Conservation (phyloP, 2,113 vertebrate species). For the Callocephalon fimbriatum region DNA sequence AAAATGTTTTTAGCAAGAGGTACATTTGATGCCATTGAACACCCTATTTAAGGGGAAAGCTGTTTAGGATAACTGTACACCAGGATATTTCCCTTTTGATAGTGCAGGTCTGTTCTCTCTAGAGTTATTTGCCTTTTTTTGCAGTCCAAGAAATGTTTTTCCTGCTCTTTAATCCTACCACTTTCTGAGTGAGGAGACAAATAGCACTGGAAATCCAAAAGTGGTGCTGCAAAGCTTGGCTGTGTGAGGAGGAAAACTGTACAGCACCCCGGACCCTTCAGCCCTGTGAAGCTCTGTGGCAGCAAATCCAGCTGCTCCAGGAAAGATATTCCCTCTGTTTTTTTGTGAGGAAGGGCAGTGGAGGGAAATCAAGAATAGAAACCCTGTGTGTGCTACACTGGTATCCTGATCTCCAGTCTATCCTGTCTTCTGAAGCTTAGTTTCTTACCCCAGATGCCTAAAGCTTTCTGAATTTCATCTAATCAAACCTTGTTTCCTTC, state of each 20-base stretch:
- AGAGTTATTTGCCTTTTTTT: not conserved
- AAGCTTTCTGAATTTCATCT: not conserved
- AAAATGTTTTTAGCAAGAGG: not conserved
- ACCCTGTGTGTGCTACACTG: too few species aligned
- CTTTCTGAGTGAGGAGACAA: not conserved
- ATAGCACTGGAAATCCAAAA: not conserved
- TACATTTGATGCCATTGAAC: not conserved
- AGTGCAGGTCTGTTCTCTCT: not conserved
- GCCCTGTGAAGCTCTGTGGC: not conserved
- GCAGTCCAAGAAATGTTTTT: not conserved
- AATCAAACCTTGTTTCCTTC: not conserved
- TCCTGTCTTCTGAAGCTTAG: not conserved
- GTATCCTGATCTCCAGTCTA: not conserved
- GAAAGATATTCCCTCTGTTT: not conserved
- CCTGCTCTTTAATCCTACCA: fast-evolving
- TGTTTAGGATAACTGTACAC: not conserved
- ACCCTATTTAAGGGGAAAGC: not conserved
- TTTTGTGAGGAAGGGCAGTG: not conserved
- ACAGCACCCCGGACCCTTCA: not conserved
- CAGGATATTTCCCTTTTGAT: not conserved
- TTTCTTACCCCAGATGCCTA: not conserved
- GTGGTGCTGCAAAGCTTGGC: not conserved
- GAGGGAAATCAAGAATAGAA: not conserved
- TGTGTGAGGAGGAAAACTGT: not conserved
- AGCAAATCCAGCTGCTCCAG: not conserved